phyloP scores from a whole-genome alignment of 2,113 vertebrate genomes.

The Lamprologus sp. region DNA sequence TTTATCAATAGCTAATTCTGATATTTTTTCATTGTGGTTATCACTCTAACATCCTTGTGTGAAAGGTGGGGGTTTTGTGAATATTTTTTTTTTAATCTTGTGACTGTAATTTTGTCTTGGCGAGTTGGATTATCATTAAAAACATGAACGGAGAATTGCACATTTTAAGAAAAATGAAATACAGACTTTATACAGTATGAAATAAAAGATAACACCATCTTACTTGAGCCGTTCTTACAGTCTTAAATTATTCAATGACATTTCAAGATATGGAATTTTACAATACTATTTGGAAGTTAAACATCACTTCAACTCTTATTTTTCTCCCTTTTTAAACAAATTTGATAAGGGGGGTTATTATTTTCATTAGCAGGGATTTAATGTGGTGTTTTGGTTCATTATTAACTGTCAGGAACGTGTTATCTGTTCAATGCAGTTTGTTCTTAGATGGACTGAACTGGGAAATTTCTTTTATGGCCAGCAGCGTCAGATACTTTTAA shows the following conservation, averaged over 20 bases:
- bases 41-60: neutral
- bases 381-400: neutral
- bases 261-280: neutral
- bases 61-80: neutral
- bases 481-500: neutral
- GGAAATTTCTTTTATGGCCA: neutral
- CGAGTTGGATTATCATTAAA: neutral
- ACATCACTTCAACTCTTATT: neutral
- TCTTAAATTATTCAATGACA: neutral
- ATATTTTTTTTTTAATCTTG: neutral
- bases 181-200: slow-evolving; percentile 16
- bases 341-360: neutral
- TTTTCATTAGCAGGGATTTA: neutral
- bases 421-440: neutral
- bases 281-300: neutral
- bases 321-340: neutral
- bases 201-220: neutral
- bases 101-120: neutral
- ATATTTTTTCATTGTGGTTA: neutral
- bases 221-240: neutral
- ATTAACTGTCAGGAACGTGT: neutral
- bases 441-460: neutral
- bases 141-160: slow-evolving; percentile 41
- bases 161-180: neutral
- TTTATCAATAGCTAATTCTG: neutral